Evolutionary conservation across 1,140 invertebrate genomes (phyloP), one percentile per base, ranked within the genome.

Genomic region (Belonocnema kinseyi): DNA sequence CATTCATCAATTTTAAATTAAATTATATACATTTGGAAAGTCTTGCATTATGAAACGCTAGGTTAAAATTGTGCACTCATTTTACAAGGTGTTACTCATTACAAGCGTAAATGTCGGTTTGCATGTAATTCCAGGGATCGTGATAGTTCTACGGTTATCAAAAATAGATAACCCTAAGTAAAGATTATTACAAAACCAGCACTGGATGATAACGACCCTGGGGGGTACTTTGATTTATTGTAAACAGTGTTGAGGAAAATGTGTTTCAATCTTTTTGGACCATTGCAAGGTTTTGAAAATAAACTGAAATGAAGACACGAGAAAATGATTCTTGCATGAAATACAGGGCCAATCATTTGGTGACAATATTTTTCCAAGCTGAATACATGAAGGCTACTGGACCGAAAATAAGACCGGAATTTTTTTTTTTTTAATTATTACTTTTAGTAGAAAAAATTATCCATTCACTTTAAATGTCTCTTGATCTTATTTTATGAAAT

Each of bases 91-190:
- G 56, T 50, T 76, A 19, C 14, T 50, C 12, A 74, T 71, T 54
- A 14, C 50, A 56, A 71, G 46, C 70, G 54, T 50, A 50, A 46
- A 21, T 33, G 61, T 51, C 73, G 72, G 50, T 56, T 58, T 61
- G 74, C 61, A 61, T 50, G 26, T 66, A 46, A 56, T 21, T 74
- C 40, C 72, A 75, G 13, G 50, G 46, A 61, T 77, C 66, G 73
- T 53, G 80, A 80, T 83, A 77, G 87, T 76, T 79, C 75, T 74
- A 73, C 74, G 88, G 87, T 90, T 89, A 90, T 90, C 87, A 75
- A 73, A 17, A 58, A 26, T 72, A 50, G 87, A 88, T 89, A 87
- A 87, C 86, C 79, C 73, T 71, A 5, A 19, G 33, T 78, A 61
- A 61, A 61, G 73, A 21, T 50, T 77, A 53, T 87, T 86, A 81